A percentile compares a stretch with the other conserved stretches of the same genome.
Conservation (phyloP, 2,113 vertebrate species). For the Eleginops maclovinus region DNA sequence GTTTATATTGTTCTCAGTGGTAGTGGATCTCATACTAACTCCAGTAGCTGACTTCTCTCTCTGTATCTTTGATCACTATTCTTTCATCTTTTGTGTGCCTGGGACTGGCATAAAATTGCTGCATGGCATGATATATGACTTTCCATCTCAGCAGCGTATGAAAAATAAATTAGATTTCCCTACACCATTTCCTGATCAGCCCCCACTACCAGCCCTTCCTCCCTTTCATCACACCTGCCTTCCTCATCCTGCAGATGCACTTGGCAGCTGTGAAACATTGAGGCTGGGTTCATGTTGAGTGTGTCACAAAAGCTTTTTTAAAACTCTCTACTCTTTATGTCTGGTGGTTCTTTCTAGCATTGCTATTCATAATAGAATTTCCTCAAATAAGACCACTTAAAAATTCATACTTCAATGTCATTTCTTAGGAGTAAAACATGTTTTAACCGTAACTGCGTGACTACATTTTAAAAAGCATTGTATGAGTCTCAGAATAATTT, state of each 20-base stretch:
- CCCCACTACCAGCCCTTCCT: conserved; percentile 18
- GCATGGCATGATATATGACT: conserved; percentile 76
- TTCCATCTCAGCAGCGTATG: conserved; percentile 77
- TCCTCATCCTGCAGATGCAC: conserved; percentile 26
- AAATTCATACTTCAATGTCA: background rate
- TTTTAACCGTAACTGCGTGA: background rate
- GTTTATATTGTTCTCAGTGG: conserved; percentile 72
- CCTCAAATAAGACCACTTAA: background rate
- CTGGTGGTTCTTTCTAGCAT: background rate
- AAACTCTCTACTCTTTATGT: background rate
- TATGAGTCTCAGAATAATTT: background rate
- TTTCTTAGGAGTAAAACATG: background rate
- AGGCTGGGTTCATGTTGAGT: conserved; percentile 1
- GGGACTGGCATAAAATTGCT: conserved; percentile 68
- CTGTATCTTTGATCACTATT: conserved; percentile 77
- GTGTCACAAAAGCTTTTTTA: conserved; percentile 3
- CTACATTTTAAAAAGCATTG: background rate
- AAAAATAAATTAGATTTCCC: conserved; percentile 83
- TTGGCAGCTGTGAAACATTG: conserved; percentile 20
- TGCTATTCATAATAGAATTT: background rate
- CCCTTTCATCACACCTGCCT: conserved; percentile 59
- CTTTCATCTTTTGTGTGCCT: conserved; percentile 77
- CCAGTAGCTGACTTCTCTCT: conserved; percentile 56
- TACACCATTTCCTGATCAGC: conserved; percentile 76
- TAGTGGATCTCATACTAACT: conserved; percentile 59